Evolutionary conservation across 2,113 vertebrate species (phyloP), one percentile per base, ranked within the genome.

Genomic region (Uropsilus gracilis): DNA sequence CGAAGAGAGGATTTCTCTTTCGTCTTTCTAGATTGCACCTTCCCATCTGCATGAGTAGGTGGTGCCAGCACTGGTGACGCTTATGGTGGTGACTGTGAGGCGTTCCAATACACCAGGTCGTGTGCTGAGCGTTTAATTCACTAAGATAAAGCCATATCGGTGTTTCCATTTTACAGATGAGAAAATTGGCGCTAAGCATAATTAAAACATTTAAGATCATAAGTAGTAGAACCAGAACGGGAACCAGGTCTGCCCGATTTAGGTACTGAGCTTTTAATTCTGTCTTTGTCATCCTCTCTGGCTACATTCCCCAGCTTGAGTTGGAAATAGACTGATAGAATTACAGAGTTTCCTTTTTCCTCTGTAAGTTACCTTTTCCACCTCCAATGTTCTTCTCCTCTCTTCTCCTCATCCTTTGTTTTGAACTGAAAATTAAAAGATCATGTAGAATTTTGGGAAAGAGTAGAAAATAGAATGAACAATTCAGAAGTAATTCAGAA

Each of bases 391-490:
- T 48, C 14, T 26, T 4, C 13, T 86, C 44, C 48, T 63, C 72
- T 64, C 22, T 80, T 39, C 5, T 84, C 61, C 18, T 48, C 12
- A 2, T 86, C 72, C 39, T 81, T 96, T 88, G 5, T 68, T 80
- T 93, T 77, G 63, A 32, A 53, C 42, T 80, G 18, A 92, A 96
- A 96, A 96, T 46, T 63, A 85, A 96, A 91, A 81, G 22, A 72
- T 80, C 57, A 83, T 61, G 37, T 72, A 95, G 39, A 92, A 89
- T 30, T 93, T 73, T 68, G 42, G 53, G 50, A 90, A 91, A 63
- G 85, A 86, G n/a, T 81, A 94, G 78, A 92, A 93, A 95, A 94
- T 10, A 88, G 86, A 97, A 96, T 84, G 53, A 55, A 55, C 22
- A 55, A 55, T 55, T 55, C 53, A 55, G 20, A 55, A 55, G 53